Percentiles rank a stretch among this genome's conserved stretches.
These are phyloP conservation scores for Connochaetes taurinus DNA, from an alignment of 2,113 vertebrate species.

Conservation along the genomic window DNA sequence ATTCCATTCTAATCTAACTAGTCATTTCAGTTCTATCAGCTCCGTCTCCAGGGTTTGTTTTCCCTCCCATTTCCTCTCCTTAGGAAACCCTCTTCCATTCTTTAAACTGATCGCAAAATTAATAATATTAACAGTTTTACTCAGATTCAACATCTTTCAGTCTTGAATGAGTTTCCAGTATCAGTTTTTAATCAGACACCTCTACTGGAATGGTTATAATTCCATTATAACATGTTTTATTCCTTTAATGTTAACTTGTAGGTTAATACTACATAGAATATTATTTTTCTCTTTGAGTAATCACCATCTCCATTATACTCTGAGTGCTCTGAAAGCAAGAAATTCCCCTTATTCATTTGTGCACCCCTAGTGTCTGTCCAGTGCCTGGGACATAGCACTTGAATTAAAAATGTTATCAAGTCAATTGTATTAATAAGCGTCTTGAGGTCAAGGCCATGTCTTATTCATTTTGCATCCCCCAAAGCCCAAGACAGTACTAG, in stretches of 20 bases:
- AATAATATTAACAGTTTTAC: not conserved
- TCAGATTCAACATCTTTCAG: not conserved
- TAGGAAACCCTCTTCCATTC: not conserved
- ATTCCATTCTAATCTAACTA: not conserved
- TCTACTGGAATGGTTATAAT: not conserved
- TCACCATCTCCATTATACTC: not conserved
- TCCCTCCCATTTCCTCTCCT: not conserved
- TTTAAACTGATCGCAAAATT: not conserved
- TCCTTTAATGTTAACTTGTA: not conserved
- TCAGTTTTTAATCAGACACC: not conserved
- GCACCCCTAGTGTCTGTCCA: not conserved
- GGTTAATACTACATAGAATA: not conserved
- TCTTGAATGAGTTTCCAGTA: not conserved
- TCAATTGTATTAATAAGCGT: not conserved
- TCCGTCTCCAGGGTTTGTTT: not conserved
- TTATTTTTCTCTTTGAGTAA: not conserved
- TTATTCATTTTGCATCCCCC: not conserved
- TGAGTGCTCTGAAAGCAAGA: not conserved
- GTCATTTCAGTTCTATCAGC: not conserved
- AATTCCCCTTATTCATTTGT: not conserved
- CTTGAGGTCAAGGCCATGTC: not conserved
- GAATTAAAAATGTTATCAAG: not conserved
- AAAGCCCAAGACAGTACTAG: not conserved
- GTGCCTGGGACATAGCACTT: not conserved
- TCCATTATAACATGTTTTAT: not conserved